A percentile compares a stretch with the other conserved stretches of the same genome.
These are phyloP conservation scores for Sphyrna mokarran DNA, from an alignment of 2,113 vertebrate genomes.

Conservation along the genomic window DNA sequence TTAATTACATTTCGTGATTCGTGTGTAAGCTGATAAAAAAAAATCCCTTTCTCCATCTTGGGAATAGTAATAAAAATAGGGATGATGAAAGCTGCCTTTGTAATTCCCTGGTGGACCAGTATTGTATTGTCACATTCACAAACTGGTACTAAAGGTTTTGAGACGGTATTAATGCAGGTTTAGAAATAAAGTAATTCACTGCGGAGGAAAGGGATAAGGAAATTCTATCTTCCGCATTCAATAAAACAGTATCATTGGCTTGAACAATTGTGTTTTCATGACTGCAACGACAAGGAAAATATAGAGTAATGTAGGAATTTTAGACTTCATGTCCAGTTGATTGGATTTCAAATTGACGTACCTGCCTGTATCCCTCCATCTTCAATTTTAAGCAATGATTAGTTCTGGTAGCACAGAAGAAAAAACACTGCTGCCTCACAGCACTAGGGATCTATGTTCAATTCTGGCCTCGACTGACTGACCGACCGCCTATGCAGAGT, in stretches of 20 bases:
- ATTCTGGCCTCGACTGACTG: too few species aligned
- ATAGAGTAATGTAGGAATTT: not conserved
- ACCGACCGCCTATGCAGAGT: too few species aligned
- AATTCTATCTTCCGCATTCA: not conserved
- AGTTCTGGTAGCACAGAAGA: too few species aligned
- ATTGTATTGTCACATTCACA: not conserved
- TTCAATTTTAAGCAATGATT: not conserved
- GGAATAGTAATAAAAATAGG: slow-evolving; percentile 23
- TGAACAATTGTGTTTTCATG: not conserved
- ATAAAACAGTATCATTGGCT: not conserved
- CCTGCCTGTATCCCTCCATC: not conserved
- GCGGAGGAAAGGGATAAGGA: not conserved
- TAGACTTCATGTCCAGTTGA: not conserved
- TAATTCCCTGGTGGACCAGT: not conserved
- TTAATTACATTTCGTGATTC: slow-evolving; percentile 23
- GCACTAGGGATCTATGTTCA: too few species aligned
- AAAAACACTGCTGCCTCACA: too few species aligned
- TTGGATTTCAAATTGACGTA: not conserved
- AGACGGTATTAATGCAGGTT: not conserved
- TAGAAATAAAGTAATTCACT: not conserved
- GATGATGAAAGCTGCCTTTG: not conserved
- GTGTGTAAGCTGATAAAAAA: not conserved
- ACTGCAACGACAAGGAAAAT: not conserved
- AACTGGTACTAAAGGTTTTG: not conserved
- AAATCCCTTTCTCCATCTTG: not conserved